These are phyloP conservation scores for Triops cancriformis DNA, from an alignment of 1,140 invertebrate species.

Conservation along the genomic window DNA sequence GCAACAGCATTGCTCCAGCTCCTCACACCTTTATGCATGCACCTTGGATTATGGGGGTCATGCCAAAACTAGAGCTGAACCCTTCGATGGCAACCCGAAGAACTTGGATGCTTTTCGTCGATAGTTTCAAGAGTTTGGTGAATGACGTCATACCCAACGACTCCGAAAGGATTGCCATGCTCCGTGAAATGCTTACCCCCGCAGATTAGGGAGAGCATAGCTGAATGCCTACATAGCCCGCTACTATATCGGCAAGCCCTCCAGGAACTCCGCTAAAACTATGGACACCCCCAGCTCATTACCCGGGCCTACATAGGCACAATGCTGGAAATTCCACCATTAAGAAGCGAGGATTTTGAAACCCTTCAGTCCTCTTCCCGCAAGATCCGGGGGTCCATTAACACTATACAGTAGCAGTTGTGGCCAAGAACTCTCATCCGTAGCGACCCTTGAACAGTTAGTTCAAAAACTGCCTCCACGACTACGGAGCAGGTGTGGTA, in stretches of 20 bases:
- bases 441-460: neutral
- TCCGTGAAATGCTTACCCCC: neutral
- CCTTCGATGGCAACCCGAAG: neutral
- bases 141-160: neutral
- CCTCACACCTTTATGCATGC: neutral
- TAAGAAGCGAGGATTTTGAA: neutral
- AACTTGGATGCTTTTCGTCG: slow-evolving; percentile 1
- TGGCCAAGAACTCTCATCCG: neutral
- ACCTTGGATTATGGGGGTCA: too few species aligned
- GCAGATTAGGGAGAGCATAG: slow-evolving; percentile 20
- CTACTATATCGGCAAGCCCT: slow-evolving; percentile 18
- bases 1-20: neutral
- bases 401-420: neutral
- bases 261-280: slow-evolving; percentile 14
- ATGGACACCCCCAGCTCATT: slow-evolving; percentile 21
- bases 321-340: neutral
- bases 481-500: slow-evolving; percentile 15
- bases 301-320: neutral
- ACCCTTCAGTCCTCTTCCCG: neutral
- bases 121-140: slow-evolving; percentile 11
- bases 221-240: neutral
- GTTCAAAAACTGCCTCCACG: neutral
- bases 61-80: too few species aligned
- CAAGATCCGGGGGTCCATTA: neutral
- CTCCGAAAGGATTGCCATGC: slow-evolving; percentile 17